Percentiles rank a stretch among this genome's conserved stretches.
Evolutionary conservation across 2,888 invertebrate genomes (phyloP).

Genomic region (Tortrix viridana): DNA sequence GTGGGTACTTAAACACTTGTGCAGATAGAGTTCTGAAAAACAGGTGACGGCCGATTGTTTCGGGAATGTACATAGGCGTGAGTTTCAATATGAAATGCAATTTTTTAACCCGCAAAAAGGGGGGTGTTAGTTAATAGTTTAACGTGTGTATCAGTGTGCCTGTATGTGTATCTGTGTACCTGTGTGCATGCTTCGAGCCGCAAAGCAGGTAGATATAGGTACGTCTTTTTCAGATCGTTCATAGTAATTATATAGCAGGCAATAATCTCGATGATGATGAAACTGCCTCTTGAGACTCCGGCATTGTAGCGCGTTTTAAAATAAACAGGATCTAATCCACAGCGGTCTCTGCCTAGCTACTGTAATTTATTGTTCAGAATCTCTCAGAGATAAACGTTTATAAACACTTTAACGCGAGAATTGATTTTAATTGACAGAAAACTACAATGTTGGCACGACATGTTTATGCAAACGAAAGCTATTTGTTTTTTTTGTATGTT

Average conservation of each 20-base stretch:
- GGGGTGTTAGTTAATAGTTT: no score
- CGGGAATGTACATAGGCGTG: not conserved
- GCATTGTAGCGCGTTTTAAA: conserved; percentile 16
- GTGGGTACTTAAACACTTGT: not conserved
- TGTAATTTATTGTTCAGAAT: conserved; percentile 28
- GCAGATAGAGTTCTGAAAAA: not conserved
- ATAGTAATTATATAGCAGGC: no score
- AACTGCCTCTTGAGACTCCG: conserved; percentile 16
- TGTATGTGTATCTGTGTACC: no score
- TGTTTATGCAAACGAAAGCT: conserved; percentile 9
- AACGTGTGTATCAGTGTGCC: no score
- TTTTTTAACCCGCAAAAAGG: not conserved
- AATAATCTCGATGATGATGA: not conserved
- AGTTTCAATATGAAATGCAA: not conserved
- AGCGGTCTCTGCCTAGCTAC: conserved; percentile 17
- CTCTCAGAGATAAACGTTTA: conserved; percentile 25
- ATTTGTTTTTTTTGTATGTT: conserved; percentile 11
- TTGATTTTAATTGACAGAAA: conserved; percentile 16
- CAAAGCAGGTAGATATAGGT: no score
- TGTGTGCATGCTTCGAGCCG: no score
- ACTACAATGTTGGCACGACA: conserved; percentile 4
- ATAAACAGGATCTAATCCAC: conserved; percentile 24
- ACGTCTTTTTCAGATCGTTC: no score
- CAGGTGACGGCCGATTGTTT: not conserved
- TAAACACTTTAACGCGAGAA: conserved; percentile 28